These are phyloP conservation scores for Coregonus clupeaformis DNA, from an alignment of 2,113 vertebrate genomes.

Conservation along the genomic window DNA sequence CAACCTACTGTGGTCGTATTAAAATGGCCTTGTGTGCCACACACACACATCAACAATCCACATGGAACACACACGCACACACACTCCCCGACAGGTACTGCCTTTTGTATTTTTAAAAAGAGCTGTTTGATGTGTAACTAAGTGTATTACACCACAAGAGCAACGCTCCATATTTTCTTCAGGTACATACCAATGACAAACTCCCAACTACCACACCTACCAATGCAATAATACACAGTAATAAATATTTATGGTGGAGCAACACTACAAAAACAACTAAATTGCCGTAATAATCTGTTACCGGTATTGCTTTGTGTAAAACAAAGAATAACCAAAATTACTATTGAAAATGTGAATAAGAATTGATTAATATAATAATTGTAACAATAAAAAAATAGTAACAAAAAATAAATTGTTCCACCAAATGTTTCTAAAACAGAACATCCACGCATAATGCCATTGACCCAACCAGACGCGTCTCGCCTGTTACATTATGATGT, in stretches of 20 bases:
- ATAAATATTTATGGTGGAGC: no score
- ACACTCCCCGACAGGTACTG: slow-evolving; percentile 63
- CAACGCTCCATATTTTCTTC: slow-evolving; percentile 83
- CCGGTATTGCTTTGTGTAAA: not conserved
- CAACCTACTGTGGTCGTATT: not conserved
- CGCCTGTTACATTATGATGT: slow-evolving; percentile 72
- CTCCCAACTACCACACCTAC: not conserved
- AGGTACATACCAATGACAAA: not conserved
- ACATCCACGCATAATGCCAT: slow-evolving; percentile 69
- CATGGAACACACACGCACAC: slow-evolving; percentile 18
- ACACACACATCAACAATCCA: no score
- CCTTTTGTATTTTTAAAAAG: slow-evolving; percentile 76
- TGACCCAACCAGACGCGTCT: slow-evolving; percentile 67
- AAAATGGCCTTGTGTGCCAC: no score
- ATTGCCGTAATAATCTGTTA: not conserved
- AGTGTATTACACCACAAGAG: slow-evolving; percentile 80
- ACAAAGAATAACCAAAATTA: not conserved
- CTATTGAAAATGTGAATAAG: not conserved
- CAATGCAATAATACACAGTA: no score
- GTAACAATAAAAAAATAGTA: not conserved
- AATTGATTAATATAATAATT: not conserved
- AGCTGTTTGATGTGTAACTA: slow-evolving; percentile 87
- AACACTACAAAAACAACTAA: not conserved
- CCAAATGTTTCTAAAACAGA: slow-evolving; percentile 26
- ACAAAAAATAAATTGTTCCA: not conserved